Evolutionary conservation across 1,140 invertebrate species (phyloP), one percentile per base, ranked within the genome.

Genomic region (Pseudomyrmex cubaensis): DNA sequence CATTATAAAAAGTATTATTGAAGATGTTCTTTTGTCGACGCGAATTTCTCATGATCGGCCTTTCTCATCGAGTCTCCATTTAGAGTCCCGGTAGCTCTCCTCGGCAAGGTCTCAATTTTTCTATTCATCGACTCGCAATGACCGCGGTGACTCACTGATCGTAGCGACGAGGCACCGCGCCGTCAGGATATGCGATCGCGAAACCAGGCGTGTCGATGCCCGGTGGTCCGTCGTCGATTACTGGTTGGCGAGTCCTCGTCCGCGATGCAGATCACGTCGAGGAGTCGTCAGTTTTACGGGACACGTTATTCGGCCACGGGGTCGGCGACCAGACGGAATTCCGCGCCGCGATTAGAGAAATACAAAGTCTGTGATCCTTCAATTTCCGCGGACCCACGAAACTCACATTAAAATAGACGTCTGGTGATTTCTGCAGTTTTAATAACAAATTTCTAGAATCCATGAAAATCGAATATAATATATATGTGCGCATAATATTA

Each of bases 81-180:
- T 62, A 13, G 20, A 70, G 17, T 35, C 20, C 20, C 76, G 35
- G 12, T 12, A 57, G 20, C 35, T n/a, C 17, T 17, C 15, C 59
- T 8, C 48, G 66, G 15, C 17, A 20, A 59, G 44, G 8, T 56
- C 56, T 50, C 61, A 84, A 76, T 85, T 59, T 85, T 83, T 84
- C 64, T 12, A 85, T 84, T 67, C 66, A 76, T 69, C 62, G 80
- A n/a, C 48, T 48, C 72, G 54, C 63, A 44, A 83, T 83, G 63
- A 78, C 64, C 62, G 82, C 74, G 46, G 67, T 83, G 82, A 78
- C 48, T 83, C 82, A 78, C 59, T 77, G 82, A 83, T 78, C 82
- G 73, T 67, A 52, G 52, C 70, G 35, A 78, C 52, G 35, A 35
- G 35, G 5, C 56, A 63, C 63, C 44, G 54, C 12, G 54, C 70